Evolutionary conservation across 2,888 invertebrate species (phyloP).

Genomic region (Brachylomia viminalis): DNA sequence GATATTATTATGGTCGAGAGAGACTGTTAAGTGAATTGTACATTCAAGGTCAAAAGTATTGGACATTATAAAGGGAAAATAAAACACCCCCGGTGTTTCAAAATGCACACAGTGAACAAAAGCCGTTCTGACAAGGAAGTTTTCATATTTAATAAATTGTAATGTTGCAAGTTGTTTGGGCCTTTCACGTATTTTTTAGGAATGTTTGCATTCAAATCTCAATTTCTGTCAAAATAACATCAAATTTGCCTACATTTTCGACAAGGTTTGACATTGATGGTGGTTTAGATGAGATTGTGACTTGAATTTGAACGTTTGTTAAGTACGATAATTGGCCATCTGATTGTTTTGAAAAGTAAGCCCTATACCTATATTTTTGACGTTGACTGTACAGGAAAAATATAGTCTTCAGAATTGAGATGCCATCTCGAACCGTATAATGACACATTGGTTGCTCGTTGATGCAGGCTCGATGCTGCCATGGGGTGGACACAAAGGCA

Average conservation of each 20-base stretch:
- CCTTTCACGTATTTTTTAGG: not conserved
- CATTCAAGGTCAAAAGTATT: not conserved
- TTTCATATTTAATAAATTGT: not conserved
- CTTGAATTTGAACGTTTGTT: not conserved
- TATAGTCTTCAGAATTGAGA: not conserved
- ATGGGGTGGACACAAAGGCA: conserved; percentile 95
- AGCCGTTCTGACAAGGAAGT: not conserved
- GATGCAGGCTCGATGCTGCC: conserved; percentile 93
- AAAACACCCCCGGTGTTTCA: not conserved
- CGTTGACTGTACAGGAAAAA: not conserved
- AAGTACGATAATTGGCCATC: not conserved
- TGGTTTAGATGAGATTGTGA: not conserved
- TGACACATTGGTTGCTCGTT: not conserved
- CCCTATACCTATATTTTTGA: not conserved
- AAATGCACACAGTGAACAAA: not conserved
- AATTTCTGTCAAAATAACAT: not conserved
- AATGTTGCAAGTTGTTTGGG: not conserved
- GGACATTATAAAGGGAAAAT: not conserved
- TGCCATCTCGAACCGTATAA: not conserved
- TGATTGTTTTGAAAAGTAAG: not conserved
- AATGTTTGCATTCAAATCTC: no score
- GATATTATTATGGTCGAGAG: not conserved
- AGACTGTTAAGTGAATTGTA: not conserved
- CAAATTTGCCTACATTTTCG: not conserved
- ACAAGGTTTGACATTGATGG: not conserved